Evolutionary conservation across 2,113 vertebrate genomes (phyloP), one percentile per base, ranked within the genome.

Genomic region (Daphoenositta chrysoptera): DNA sequence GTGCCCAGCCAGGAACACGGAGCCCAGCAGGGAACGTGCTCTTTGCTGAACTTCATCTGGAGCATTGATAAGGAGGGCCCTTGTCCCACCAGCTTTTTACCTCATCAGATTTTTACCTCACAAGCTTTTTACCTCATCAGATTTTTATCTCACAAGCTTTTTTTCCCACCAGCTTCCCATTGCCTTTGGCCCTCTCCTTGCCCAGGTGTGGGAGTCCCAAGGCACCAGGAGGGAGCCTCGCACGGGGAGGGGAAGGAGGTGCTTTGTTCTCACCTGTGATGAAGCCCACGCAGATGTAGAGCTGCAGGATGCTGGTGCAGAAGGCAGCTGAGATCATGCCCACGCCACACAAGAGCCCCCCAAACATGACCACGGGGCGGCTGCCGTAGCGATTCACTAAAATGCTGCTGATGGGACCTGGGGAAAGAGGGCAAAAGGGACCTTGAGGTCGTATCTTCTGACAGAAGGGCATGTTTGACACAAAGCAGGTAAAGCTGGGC

Each of bases 381-480:
- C 98, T 99, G 87, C 98, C 98, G 71, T 97, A 98, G 78, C 98
- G 98, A 66, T 94, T 97, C 20, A 98, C 98, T 70, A 98, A 87
- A 69, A 98, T 92, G 45, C 98, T 98, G 98, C 98, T 98, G 50
- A 98, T 86, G 20, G 98, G 98, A 93, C 98, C 98, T 99, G 75
- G 23, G 72, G 33, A 88, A 30, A 95, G 70, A 70, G 51, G 5
- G 22, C 7, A 81, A 61, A 83, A 84, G 5, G 16, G 42, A 31
- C 47, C 61, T 20, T 44, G 17, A 73, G 54, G 42, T 10, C 31
- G 7, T 15, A 4, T 40, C 47, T 22, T 57, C 42, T 50, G 42
- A 53, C 22, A 71, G 37, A 50, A 70, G 21, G 64, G 21, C 33
- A 6, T 1, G 8, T 33, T 70, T 77, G 66, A 57, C 76, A 64